Conservation (phyloP, 2,888 invertebrate species). For the Congeria kusceri region DNA sequence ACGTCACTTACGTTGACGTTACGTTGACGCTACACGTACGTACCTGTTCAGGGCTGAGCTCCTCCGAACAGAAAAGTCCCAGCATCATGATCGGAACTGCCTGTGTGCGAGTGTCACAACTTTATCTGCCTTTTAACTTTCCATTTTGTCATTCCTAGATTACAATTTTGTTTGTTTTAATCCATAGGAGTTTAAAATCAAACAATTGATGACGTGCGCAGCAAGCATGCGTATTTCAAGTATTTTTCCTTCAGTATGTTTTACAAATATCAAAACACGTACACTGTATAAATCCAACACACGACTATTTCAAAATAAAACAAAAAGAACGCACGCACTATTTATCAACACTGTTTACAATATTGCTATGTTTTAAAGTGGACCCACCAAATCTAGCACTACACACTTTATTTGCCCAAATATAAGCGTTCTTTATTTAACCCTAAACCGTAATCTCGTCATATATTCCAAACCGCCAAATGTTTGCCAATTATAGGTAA, state of each 20-base stretch:
- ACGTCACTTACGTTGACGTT: too few species aligned
- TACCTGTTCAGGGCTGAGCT: slow-evolving; percentile 45
- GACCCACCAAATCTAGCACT: slow-evolving; percentile 7
- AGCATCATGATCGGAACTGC: neutral
- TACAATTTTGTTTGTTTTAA: too few species aligned
- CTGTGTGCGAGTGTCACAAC: too few species aligned
- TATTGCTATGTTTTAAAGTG: slow-evolving; percentile 27
- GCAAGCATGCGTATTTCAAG: too few species aligned
- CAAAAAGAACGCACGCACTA: neutral
- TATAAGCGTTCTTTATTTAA: slow-evolving; percentile 23
- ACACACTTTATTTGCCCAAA: slow-evolving; percentile 13
- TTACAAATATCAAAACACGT: too few species aligned
- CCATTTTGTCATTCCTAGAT: too few species aligned
- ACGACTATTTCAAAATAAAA: too few species aligned
- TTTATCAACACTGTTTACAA: neutral
- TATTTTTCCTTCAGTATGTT: too few species aligned
- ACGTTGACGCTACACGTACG: neutral
- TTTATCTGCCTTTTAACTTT: too few species aligned
- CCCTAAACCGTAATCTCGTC: slow-evolving; percentile 42
- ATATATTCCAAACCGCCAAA: slow-evolving; percentile 28
- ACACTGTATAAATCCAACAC: too few species aligned
- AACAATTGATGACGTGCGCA: too few species aligned
- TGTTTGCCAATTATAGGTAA: slow-evolving; percentile 47
- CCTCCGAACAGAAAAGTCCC: slow-evolving; percentile 20
- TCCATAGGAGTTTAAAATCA: too few species aligned